A percentile compares a stretch with the other conserved stretches of the same genome.
Conservation (phyloP, 2,797 vertebrate genomes). For the Myiotriccus ornatus region DNA sequence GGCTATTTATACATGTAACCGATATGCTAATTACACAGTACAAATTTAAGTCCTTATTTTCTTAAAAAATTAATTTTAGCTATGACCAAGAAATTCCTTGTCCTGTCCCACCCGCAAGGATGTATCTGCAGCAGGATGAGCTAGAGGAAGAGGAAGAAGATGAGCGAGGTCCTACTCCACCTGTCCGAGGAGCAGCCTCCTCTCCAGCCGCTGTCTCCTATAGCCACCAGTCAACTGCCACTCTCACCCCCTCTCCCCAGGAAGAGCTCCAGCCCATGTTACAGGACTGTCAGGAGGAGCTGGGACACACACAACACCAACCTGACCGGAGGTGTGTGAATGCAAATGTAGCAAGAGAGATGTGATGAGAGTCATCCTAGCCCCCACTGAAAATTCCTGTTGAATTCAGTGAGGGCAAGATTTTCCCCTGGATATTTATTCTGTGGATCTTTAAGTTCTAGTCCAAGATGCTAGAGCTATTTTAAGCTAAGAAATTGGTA, state of each 20-base stretch:
- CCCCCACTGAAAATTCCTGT: neutral
- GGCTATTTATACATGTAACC: neutral
- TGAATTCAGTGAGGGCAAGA: neutral
- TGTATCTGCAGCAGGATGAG: conserved; percentile 96
- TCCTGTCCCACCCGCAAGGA: conserved; percentile 90
- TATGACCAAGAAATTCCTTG: conserved; percentile 92
- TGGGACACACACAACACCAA: conserved; percentile 74
- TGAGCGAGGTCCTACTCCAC: conserved; percentile 94
- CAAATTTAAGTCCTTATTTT: conserved; percentile 47
- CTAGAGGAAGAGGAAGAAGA: conserved; percentile 91
- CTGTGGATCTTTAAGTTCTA: neutral
- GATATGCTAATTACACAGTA: neutral
- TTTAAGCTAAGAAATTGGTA: neutral
- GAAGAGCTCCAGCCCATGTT: conserved; percentile 97
- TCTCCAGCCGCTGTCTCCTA: conserved; percentile 97
- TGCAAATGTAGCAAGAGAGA: neutral
- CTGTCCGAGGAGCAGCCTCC: conserved; percentile 91
- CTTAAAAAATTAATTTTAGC: conserved; percentile 75
- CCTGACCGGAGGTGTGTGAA: conserved; percentile 88
- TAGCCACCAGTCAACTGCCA: conserved; percentile 97
- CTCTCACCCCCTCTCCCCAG: conserved; percentile 94
- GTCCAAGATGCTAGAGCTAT: neutral
- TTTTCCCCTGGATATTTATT: neutral
- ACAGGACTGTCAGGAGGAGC: conserved; percentile 85
- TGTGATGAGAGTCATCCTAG: neutral